These are phyloP conservation scores for Luperina nickerlii DNA, from an alignment of 2,888 invertebrate species.

Conservation along the genomic window DNA sequence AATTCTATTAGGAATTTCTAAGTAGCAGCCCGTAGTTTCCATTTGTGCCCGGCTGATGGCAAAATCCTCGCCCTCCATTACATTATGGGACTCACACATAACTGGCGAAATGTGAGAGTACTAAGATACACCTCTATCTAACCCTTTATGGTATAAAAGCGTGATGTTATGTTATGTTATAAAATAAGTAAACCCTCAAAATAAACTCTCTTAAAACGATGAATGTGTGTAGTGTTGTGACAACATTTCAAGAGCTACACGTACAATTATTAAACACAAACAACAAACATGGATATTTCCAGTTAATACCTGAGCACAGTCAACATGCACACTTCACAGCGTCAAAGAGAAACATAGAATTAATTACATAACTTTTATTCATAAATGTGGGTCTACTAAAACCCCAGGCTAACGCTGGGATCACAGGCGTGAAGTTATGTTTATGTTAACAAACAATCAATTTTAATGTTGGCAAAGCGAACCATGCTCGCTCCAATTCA, in stretches of 20 bases:
- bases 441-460: conserved; percentile 11
- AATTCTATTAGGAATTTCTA: background rate
- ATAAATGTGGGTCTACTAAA: background rate
- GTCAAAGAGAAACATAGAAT: too few species aligned
- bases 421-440: background rate
- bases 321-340: too few species aligned
- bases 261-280: background rate
- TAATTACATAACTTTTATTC: too few species aligned
- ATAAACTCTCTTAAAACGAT: too few species aligned
- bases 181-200: background rate
- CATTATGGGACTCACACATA: background rate
- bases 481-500: background rate
- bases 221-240: background rate
- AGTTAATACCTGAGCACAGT: too few species aligned
- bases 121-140: background rate
- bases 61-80: background rate
- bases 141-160: too few species aligned
- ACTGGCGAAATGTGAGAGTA: background rate
- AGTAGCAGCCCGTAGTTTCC: background rate
- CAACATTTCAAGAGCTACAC: background rate
- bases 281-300: too few species aligned
- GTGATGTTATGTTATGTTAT: background rate
- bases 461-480: conserved; percentile 16
- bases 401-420: background rate
- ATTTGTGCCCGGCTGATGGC: background rate